Evolutionary conservation across 2,113 vertebrate genomes (phyloP).

Genomic region (Engraulis encrasicolus): DNA sequence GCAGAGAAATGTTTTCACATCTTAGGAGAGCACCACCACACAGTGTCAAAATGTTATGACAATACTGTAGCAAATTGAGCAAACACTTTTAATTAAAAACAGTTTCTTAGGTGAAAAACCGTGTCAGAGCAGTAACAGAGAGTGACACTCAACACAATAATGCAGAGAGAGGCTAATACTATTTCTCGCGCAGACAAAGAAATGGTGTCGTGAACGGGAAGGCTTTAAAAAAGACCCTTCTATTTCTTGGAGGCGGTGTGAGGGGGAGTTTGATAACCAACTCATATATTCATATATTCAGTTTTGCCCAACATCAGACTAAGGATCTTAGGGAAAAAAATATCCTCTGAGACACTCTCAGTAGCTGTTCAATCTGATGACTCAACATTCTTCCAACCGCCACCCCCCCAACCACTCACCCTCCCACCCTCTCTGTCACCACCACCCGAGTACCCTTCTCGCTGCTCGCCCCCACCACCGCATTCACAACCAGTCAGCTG

Average conservation of each 20-base stretch:
- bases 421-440: neutral
- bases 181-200: neutral
- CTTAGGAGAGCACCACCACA: neutral
- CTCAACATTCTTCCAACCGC: neutral
- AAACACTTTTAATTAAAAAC: neutral
- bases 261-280: neutral
- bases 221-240: neutral
- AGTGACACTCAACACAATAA: neutral
- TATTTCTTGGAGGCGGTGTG: neutral
- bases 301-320: constrained; percentile 16
- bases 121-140: neutral
- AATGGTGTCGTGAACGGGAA: neutral
- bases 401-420: neutral
- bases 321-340: constrained; percentile 13
- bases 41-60: neutral
- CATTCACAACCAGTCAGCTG: too few relatives aligned
- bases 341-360: constrained; percentile 5
- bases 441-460: too few relatives aligned
- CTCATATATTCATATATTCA: constrained; percentile 17
- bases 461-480: too few relatives aligned
- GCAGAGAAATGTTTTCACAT: neutral
- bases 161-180: neutral
- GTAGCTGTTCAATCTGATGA: constrained; percentile 18
- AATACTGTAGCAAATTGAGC: neutral
- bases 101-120: neutral